phyloP scores from a whole-genome alignment of 2,797 vertebrate species.

The Hoplostethus atlanticus region DNA sequence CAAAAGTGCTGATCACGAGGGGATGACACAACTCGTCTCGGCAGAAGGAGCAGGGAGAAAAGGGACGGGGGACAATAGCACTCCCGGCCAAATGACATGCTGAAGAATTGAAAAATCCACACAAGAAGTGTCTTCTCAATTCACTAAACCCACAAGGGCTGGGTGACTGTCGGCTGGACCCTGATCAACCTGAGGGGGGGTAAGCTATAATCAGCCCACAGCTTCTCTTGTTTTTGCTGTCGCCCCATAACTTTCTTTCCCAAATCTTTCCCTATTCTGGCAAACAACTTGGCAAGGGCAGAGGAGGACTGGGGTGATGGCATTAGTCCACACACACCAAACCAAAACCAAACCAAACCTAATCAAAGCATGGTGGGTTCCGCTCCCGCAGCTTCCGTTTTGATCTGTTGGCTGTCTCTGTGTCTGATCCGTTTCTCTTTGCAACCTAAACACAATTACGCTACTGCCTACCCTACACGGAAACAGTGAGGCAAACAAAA shows the following conservation, averaged over 20 bases:
- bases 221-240: conserved; percentile 48
- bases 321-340: conserved; percentile 73
- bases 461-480: conserved; percentile 77
- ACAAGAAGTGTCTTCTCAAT: conserved; percentile 94
- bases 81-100: conserved; percentile 95
- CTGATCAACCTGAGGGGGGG: conserved; percentile 61
- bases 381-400: conserved; percentile 79
- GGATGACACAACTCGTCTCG: conserved; percentile 96
- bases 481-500: conserved; percentile 75
- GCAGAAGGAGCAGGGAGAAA: conserved; percentile 91
- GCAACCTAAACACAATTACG: conserved; percentile 75
- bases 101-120: conserved; percentile 99
- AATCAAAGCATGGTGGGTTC: conserved; percentile 79
- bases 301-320: conserved; percentile 70
- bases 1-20: conserved; percentile 99
- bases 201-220: conserved; percentile 58
- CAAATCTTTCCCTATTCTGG: conserved; percentile 70
- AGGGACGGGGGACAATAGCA: conserved; percentile 89
- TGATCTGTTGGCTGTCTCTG: conserved; percentile 77
- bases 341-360: conserved; percentile 75
- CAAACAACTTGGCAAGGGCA: conserved; percentile 78
- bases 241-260: conserved; percentile 65
- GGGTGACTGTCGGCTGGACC: conserved; percentile 87
- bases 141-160: conserved; percentile 91
- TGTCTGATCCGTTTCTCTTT: conserved; percentile 80